Conservation (phyloP, 2,888 invertebrate species). For the Rotaria sp. region DNA sequence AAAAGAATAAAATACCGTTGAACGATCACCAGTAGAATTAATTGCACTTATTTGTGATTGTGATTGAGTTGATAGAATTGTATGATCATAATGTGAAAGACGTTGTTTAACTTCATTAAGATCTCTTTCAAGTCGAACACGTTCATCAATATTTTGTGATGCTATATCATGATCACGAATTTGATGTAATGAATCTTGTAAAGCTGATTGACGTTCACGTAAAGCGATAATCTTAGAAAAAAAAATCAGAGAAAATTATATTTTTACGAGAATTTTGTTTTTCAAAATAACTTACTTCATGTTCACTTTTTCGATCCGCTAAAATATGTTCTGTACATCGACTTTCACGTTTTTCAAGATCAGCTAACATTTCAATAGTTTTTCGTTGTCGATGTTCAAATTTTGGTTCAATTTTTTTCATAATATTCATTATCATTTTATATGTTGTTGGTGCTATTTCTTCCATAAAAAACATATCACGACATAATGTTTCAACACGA, state of each 20-base stretch:
- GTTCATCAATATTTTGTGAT: not conserved
- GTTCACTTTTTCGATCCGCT: conserved; percentile 1
- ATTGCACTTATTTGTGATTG: not conserved
- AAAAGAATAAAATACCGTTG: not conserved
- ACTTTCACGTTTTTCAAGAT: not conserved
- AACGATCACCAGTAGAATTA: not conserved
- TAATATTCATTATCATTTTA: conserved; percentile 13
- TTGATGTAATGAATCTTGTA: conserved; percentile 7
- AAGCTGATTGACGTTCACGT: not conserved
- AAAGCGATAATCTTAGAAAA: not conserved
- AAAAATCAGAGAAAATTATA: not conserved
- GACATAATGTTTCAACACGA: conserved; percentile 26
- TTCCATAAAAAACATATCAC: conserved; percentile 24
- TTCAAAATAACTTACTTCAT: not conserved
- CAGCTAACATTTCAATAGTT: conserved; percentile 21
- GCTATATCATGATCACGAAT: not conserved
- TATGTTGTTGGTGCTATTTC: not conserved
- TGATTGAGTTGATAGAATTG: not conserved
- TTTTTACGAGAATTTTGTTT: not conserved
- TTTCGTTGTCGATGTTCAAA: conserved; percentile 17
- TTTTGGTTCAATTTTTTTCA: conserved; percentile 20
- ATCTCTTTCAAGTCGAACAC: not conserved
- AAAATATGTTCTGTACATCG: conserved; percentile 6
- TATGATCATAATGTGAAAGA: not conserved
- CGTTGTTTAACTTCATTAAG: not conserved